Conservation (phyloP, 2,888 invertebrate species). For the Diarsia rubi region DNA sequence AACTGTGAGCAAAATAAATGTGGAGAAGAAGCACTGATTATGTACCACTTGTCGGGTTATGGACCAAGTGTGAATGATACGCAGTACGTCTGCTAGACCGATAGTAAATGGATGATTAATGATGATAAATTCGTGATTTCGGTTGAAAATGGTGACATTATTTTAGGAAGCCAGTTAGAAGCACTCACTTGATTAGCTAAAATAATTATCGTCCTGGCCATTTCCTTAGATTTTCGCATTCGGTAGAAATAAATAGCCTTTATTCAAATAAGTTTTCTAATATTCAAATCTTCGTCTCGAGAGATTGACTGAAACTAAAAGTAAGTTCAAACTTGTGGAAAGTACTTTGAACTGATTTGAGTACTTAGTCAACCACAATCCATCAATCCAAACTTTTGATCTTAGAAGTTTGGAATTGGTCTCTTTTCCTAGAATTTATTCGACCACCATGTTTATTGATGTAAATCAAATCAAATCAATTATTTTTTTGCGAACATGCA, state of each 20-base stretch:
- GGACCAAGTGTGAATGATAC: no score
- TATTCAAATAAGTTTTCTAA: conserved; percentile 2
- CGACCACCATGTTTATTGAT: neutral
- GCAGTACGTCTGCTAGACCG: no score
- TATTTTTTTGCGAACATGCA: no score
- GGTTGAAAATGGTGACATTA: no score
- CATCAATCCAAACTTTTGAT: conserved; percentile 8
- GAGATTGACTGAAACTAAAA: conserved; percentile 10
- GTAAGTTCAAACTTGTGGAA: conserved; percentile 5
- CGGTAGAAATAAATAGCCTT: neutral
- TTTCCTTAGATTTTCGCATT: neutral
- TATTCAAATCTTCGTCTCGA: conserved; percentile 23
- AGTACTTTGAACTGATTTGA: neutral
- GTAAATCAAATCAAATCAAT: no score
- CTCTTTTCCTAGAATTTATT: neutral
- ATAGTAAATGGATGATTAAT: no score
- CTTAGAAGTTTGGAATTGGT: conserved; percentile 3
- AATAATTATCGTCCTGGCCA: neutral
- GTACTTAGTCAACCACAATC: conserved; percentile 20
- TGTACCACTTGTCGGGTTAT: no score
- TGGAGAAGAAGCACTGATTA: no score
- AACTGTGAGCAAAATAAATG: no score
- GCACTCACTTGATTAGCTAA: neutral
- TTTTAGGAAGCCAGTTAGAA: neutral
- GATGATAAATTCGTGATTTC: no score